Conservation (phyloP, 1,140 invertebrate species). For the Diuraphis noxia region DNA sequence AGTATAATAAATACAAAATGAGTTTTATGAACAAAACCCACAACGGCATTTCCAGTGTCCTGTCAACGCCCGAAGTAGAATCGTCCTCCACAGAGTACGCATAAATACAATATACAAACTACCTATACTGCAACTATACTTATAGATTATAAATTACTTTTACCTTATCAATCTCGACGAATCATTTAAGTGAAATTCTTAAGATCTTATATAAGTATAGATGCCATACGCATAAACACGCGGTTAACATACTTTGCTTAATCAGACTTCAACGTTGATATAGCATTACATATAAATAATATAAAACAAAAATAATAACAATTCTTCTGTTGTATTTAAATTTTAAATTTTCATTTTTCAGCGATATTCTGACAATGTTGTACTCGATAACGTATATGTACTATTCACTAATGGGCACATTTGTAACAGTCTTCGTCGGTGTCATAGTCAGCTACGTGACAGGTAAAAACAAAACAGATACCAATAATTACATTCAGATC, state of each 20-base stretch:
- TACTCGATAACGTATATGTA: conserved; percentile 78
- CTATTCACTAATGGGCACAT: conserved; percentile 71
- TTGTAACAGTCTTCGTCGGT: conserved; percentile 69
- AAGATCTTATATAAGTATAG: not conserved
- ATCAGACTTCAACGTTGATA: not conserved
- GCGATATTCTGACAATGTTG: conserved; percentile 65
- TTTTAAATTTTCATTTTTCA: conserved; percentile 59
- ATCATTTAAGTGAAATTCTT: not conserved
- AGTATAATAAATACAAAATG: conserved; percentile 10
- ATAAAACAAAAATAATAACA: not conserved
- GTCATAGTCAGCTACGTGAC: conserved; percentile 69
- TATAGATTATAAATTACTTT: not conserved
- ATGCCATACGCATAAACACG: not conserved
- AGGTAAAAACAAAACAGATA: conserved; percentile 58
- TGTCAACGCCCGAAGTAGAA: not conserved
- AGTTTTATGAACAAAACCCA: not conserved
- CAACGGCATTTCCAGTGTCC: not conserved
- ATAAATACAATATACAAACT: not conserved
- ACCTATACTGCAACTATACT: no score
- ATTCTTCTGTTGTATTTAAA: not conserved
- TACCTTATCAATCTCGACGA: not conserved
- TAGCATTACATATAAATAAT: not conserved
- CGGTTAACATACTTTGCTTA: not conserved
- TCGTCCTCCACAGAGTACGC: not conserved
- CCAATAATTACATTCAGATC: conserved; percentile 26